A percentile compares a stretch with the other conserved stretches of the same genome.
Evolutionary conservation across 2,888 invertebrate genomes (phyloP).

Genomic region (Encarsia formosa): DNA sequence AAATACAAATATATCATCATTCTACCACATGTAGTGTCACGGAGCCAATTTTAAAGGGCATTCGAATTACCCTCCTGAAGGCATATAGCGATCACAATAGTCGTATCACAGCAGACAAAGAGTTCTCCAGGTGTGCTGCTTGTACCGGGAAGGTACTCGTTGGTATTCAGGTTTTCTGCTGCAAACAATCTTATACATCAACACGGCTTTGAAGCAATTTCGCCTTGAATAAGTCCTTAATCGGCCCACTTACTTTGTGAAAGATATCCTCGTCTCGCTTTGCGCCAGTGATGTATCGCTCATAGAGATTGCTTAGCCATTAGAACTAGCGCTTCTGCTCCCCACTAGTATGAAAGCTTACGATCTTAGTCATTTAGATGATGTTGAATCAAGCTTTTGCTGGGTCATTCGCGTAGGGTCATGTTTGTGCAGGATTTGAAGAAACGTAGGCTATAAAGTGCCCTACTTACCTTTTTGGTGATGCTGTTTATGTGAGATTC

Average conservation of each 20-base stretch:
- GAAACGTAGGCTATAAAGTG: background rate
- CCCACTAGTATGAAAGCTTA: background rate
- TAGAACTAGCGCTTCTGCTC: background rate
- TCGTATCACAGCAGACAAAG: too few relatives aligned
- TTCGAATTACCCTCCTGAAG: too few relatives aligned
- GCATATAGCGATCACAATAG: too few relatives aligned
- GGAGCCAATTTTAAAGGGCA: too few relatives aligned
- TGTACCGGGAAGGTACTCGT: too few relatives aligned
- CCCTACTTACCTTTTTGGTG: background rate
- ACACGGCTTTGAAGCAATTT: background rate
- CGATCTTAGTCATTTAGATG: background rate
- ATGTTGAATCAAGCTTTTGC: background rate
- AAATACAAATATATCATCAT: too few relatives aligned
- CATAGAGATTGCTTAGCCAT: background rate
- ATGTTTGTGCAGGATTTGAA: background rate
- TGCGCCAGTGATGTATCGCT: background rate
- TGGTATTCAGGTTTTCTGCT: background rate
- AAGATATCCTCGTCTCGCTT: background rate
- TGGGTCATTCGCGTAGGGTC: background rate
- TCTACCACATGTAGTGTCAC: too few relatives aligned
- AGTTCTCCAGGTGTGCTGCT: too few relatives aligned
- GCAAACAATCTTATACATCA: background rate
- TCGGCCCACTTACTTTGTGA: background rate
- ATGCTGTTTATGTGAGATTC: background rate
- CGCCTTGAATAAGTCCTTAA: background rate